Evolutionary conservation across 2,888 invertebrate species (phyloP), one percentile per base, ranked within the genome.

Genomic region (Laothoe populi): DNA sequence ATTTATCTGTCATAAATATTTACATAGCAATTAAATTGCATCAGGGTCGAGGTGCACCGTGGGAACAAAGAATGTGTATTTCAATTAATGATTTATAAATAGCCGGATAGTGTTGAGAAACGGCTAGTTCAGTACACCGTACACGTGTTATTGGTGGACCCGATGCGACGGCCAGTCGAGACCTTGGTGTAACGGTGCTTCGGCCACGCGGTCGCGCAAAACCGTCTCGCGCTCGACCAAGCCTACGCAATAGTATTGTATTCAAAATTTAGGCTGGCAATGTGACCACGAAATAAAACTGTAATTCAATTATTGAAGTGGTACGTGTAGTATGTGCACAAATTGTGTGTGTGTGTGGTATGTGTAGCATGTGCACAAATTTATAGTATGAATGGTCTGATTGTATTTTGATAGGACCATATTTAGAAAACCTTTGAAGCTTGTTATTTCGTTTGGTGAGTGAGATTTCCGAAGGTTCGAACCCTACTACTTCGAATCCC

Each of bases 131-230:
- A 24, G 23, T 46, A 44, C 19, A 44, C 10, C 7, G 35, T 31
- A 35, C 31, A 31, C 53, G 53, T 53, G 53, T 53, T 35, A 53
- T 53, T 46, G 21, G 10, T 46, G 46, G 24, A 46, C 46, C 44
- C n/a, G 48, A 48, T 23, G 46, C 24, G n/a, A 26, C n/a, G 35
- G 19, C 53, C 35, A 10, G 53, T 19, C 53, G 31, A 53, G 53
- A 53, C 53, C 53, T 53, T 53, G 53, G 53, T 4, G 16, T 53
- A 53, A 53, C 53, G 53, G 53, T 31, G 19, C 10, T 10, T 19
- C 19, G 53, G 53, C 53, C 53, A 53, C 53, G 53, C 44, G 44
- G 44, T 24, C 23, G 46, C 46, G 24, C 31, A 31, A 31, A 53
- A 31, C 31, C 53, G 35, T 10, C 19, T 49, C 31, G 35, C 19